Base-by-base conservation (phyloP, 2,888 invertebrate genomes). In the Tyria jacobaeae region DNA sequence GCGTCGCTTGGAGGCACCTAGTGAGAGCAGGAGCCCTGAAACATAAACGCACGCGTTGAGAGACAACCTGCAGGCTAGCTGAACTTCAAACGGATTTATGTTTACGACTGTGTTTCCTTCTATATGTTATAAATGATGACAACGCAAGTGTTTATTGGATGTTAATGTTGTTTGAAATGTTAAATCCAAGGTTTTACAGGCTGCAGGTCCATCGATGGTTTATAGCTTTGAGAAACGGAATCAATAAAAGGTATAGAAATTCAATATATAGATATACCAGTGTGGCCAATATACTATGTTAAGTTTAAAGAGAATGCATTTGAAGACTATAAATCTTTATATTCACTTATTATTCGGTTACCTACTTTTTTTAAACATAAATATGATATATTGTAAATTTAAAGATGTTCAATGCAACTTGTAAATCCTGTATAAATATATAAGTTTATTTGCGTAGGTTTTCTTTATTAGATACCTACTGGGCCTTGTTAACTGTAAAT, bases 1-100 rank as follows among this genome's bases (percentile, higher is more conserved):
- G 86, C 72, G 88, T 87, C 66, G 88, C 81, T 80, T 92, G 93
- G 49, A 92, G 83, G 81, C 94, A 94, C 70, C 93, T 85, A 67
- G 92, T 94, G 64, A 94, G 89, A 68, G 91, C 89, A 44, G 93
- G 94, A 60, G 94, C 90, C 80, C 94, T 94, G 91, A 17, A 92
- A 92, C 61, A 78, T 76, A 85, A 86, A 81, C 68, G 68, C 21
- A 17, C 21, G 56, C 57, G 69, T 60, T 77, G 70, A 78, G 66
- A 71, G 69, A 79, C 58, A 70, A 59, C 57, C 31, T 61, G 61
- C 68, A 72, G 64, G 41, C 17, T 31, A 54, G 50, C 47, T 31
- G 48, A 51, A 82, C 80, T 83, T 86, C 85, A 86, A 87, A 87
- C 79, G 71, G 61, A 60, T 60, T 73, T 71, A 64, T 82, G 80